Evolutionary conservation across 1,140 invertebrate species (phyloP).

Genomic region (Ceratina australensis): DNA sequence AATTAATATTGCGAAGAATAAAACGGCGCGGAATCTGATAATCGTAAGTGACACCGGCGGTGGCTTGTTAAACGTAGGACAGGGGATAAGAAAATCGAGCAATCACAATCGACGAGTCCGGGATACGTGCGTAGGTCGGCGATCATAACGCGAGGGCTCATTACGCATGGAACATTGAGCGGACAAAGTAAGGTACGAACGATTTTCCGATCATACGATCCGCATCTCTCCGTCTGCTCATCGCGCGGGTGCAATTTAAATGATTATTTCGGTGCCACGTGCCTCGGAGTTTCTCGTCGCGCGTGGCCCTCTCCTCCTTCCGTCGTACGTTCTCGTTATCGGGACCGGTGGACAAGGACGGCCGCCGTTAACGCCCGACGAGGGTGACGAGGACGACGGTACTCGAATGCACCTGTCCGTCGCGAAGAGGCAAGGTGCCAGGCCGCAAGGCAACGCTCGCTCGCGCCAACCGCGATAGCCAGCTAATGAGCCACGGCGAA

Average conservation of each 20-base stretch:
- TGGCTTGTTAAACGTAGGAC: too few species aligned
- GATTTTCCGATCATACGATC: slow-evolving; percentile 3
- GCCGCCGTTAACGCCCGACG: slow-evolving; percentile 1
- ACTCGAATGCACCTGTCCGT: slow-evolving; percentile 69
- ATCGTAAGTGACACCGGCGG: too few species aligned
- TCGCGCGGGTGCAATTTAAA: slow-evolving; percentile 33
- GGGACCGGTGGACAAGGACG: slow-evolving; percentile 54
- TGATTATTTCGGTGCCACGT: slow-evolving; percentile 65
- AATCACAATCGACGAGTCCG: background rate
- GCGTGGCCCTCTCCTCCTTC: background rate
- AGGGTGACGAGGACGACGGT: slow-evolving; percentile 40
- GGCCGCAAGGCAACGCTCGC: slow-evolving; percentile 52
- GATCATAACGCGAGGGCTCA: too few species aligned
- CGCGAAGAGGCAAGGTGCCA: slow-evolving; percentile 68
- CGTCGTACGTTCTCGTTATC: slow-evolving; percentile 63
- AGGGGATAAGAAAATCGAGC: too few species aligned
- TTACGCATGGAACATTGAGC: background rate
- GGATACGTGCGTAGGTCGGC: background rate
- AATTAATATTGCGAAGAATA: too few species aligned
- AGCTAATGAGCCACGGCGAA: slow-evolving; percentile 65
- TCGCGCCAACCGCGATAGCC: slow-evolving; percentile 69
- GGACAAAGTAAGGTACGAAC: background rate
- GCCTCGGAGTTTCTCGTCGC: slow-evolving; percentile 48
- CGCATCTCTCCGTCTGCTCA: slow-evolving; percentile 9
- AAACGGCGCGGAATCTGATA: too few species aligned